Evolutionary conservation across 2,888 invertebrate species (phyloP).

Genomic region (Listrodromus nycthemerus): DNA sequence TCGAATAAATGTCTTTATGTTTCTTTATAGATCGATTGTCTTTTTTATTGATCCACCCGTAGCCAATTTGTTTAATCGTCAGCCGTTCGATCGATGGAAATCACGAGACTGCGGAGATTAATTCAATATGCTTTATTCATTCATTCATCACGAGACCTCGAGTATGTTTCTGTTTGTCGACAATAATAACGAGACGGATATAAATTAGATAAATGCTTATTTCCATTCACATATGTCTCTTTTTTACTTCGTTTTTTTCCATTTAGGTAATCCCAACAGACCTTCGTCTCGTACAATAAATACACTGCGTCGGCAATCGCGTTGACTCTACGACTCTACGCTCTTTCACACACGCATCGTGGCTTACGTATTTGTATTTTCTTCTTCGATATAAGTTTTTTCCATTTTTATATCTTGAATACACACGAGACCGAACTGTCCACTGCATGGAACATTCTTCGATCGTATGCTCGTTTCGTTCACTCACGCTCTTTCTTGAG

Average conservation of each 20-base stretch:
- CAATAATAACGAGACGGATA: slow-evolving; percentile 53
- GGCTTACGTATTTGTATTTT: not conserved
- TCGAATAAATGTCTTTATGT: slow-evolving; percentile 82
- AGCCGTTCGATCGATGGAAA: not conserved
- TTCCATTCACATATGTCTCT: slow-evolving; percentile 13
- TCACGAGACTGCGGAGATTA: slow-evolving; percentile 1
- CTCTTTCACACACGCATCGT: slow-evolving; percentile 6
- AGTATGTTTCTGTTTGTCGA: slow-evolving; percentile 36
- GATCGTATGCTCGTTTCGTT: not conserved
- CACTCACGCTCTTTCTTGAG: slow-evolving; percentile 30
- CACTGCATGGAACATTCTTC: slow-evolving; percentile 17
- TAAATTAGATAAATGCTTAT: slow-evolving; percentile 64
- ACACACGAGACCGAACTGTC: slow-evolving; percentile 22
- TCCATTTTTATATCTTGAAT: not conserved
- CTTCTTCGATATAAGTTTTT: not conserved
- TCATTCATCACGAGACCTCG: slow-evolving; percentile 53
- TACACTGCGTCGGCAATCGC: slow-evolving; percentile 20
- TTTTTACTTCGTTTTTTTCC: not conserved
- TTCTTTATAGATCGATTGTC: slow-evolving; percentile 69
- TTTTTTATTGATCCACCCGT: not conserved
- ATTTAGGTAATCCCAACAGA: slow-evolving; percentile 15
- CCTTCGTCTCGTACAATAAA: slow-evolving; percentile 42
- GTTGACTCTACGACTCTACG: slow-evolving; percentile 13
- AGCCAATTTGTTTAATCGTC: not conserved
- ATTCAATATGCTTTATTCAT: slow-evolving; percentile 60